Evolutionary conservation across 2,113 vertebrate genomes (phyloP).

Genomic region (Pangasianodon gigas): DNA sequence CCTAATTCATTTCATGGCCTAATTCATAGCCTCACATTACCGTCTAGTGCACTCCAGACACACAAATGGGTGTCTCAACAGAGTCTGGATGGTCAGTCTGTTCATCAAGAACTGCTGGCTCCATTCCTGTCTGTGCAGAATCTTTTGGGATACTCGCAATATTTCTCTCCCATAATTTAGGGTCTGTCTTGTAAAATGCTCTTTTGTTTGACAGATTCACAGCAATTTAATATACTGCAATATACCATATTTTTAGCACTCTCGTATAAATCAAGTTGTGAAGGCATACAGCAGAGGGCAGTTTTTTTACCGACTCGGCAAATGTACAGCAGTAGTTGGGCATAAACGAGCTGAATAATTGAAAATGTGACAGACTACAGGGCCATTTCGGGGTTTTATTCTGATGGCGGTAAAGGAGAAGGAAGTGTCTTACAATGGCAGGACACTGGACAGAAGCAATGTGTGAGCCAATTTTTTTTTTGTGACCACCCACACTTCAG

Average conservation of each 20-base stretch:
- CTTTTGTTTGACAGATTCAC: conserved; percentile 36
- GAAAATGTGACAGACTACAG: conserved; percentile 52
- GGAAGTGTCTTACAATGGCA: conserved; percentile 31
- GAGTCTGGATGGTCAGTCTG: conserved; percentile 28
- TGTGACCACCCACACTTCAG: conserved; percentile 11
- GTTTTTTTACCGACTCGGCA: conserved; percentile 2
- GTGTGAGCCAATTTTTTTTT: not conserved
- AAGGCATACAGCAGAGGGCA: not conserved
- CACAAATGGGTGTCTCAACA: conserved; percentile 14
- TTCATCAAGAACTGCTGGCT: conserved; percentile 31
- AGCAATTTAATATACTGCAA: not conserved
- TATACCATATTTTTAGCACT: not conserved
- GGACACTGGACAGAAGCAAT: not conserved
- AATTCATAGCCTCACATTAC: conserved; percentile 38
- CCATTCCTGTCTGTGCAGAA: conserved; percentile 5
- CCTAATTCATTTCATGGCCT: conserved; percentile 39
- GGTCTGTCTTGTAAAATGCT: conserved; percentile 26
- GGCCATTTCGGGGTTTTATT: conserved; percentile 40
- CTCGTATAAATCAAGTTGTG: conserved; percentile 18
- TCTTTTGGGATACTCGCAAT: not conserved
- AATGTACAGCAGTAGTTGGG: conserved; percentile 35
- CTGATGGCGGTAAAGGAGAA: conserved; percentile 33
- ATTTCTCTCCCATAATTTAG: conserved; percentile 25
- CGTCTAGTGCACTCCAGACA: conserved; percentile 25
- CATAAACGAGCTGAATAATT: conserved; percentile 59